Evolutionary conservation across 2,797 vertebrate genomes (phyloP), one percentile per base, ranked within the genome.

Genomic region (Leptatherina wallacei): DNA sequence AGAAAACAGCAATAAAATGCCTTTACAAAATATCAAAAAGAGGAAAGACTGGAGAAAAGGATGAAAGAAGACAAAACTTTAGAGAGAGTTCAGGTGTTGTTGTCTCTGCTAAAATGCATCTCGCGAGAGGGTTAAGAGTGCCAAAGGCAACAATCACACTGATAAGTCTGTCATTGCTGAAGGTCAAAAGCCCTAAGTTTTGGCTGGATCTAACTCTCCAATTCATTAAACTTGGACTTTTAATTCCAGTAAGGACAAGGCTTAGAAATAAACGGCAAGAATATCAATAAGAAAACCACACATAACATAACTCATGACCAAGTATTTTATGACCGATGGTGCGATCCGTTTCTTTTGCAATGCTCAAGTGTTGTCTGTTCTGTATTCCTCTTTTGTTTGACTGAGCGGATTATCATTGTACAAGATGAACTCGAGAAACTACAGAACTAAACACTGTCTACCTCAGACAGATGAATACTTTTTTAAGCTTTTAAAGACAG

Each of bases 401-500:
- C 64, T 73, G 70, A 76, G 75, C 70, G 83, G 83, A 81, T 44
- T 73, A 59, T 87, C 84, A 90, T 78, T 76, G 84, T 75, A 32
- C 47, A 3, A 59, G 51, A 73, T 65, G 74, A 79, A 64, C 65
- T 60, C 1, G 52, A 74, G 67, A 78, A 84, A 87, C 57, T 44
- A 59, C 64, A 75, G 66, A 60, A 79, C 65, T 77, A 69, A 69
- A 76, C 63, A 29, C 61, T 14, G 69, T 22, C 54, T 83, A 83
- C 84, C 86, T 82, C 87, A 88, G 86, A 85, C 77, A 85, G 36
- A 84, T 35, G 65, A 84, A 75, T 36, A 65, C 74, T 67, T 11
- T 20, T 20, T 44, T 44, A 44, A 20, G 42, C 14, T 42, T 18
- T 42, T 18, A 42, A 42, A 42, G 40, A 42, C 16, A 16, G 38